These are phyloP conservation scores for Bostrychus sinensis DNA, from an alignment of 2,113 vertebrate genomes.

Conservation along the genomic window DNA sequence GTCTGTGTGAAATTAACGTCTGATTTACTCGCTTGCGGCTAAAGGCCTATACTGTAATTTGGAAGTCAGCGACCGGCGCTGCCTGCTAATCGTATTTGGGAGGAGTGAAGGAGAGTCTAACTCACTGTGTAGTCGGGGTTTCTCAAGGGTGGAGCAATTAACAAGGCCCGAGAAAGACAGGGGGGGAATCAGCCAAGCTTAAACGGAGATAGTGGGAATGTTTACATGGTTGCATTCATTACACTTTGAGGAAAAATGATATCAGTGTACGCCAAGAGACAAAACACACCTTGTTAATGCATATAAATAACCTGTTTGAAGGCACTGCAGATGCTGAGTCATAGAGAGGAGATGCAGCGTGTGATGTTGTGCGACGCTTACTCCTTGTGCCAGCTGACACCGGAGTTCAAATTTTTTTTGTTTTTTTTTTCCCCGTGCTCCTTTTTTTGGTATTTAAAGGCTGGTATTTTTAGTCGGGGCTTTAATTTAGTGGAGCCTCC, in stretches of 20 bases:
- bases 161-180: constrained; percentile 27
- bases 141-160: constrained; percentile 49
- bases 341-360: not conserved
- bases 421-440: constrained; percentile 12
- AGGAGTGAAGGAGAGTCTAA: constrained; percentile 41
- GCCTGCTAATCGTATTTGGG: constrained; percentile 49
- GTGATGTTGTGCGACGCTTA: not conserved
- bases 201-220: constrained; percentile 31
- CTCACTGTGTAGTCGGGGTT: constrained; percentile 24
- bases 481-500: constrained; percentile 8
- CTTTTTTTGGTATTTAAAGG: constrained; percentile 21
- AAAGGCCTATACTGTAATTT: constrained; percentile 35
- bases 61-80: constrained; percentile 48
- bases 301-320: constrained; percentile 13
- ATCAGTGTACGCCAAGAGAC: not conserved
- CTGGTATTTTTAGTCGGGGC: constrained; percentile 24
- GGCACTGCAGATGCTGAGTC: constrained; percentile 16
- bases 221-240: constrained; percentile 21
- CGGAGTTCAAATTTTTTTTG: constrained; percentile 9
- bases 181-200: constrained; percentile 27
- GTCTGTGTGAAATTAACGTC: constrained; percentile 60
- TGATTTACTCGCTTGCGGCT: constrained; percentile 52
- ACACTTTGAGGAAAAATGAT: not conserved
- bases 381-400: not conserved
- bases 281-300: not conserved